Conservation (phyloP, 2,797 vertebrate genomes). For the Rhodeus uyekii region DNA sequence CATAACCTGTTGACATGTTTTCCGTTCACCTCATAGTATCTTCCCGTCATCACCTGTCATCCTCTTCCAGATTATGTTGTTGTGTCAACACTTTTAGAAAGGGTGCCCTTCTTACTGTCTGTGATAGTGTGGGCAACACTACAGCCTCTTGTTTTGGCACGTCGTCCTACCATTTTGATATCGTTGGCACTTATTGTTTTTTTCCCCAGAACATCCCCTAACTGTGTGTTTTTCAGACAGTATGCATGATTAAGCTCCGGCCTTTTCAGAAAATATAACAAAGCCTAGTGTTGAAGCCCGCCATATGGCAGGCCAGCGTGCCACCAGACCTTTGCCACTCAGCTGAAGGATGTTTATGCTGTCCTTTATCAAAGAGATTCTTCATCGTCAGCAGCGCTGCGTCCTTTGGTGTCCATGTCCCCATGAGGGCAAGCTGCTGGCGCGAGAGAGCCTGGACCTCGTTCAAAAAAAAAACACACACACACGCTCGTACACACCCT, state of each 20-base stretch:
- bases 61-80: constrained; percentile 29
- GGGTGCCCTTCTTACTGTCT: not conserved
- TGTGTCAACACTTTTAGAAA: constrained; percentile 42
- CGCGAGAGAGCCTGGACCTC: constrained; percentile 48
- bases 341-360: constrained; percentile 54
- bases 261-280: constrained; percentile 32
- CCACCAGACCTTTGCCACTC: constrained; percentile 55
- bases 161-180: not conserved
- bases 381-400: constrained; percentile 50
- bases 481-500: constrained; percentile 26
- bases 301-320: constrained; percentile 60
- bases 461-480: constrained; percentile 20
- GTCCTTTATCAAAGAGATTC: constrained; percentile 63
- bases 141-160: constrained; percentile 10
- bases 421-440: constrained; percentile 53
- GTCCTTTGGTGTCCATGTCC: constrained; percentile 44
- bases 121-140: constrained; percentile 9
- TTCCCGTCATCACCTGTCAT: constrained; percentile 21
- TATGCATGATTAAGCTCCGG: constrained; percentile 38
- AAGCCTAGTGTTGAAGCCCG: constrained; percentile 40
- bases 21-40: constrained; percentile 12
- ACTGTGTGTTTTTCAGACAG: constrained; percentile 33
- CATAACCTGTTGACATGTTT: constrained; percentile 34
- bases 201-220: not conserved
- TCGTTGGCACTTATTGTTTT: not conserved